Evolutionary conservation across 2,888 invertebrate genomes (phyloP), one percentile per base, ranked within the genome.

Genomic region (Trissolcus japonicus): DNA sequence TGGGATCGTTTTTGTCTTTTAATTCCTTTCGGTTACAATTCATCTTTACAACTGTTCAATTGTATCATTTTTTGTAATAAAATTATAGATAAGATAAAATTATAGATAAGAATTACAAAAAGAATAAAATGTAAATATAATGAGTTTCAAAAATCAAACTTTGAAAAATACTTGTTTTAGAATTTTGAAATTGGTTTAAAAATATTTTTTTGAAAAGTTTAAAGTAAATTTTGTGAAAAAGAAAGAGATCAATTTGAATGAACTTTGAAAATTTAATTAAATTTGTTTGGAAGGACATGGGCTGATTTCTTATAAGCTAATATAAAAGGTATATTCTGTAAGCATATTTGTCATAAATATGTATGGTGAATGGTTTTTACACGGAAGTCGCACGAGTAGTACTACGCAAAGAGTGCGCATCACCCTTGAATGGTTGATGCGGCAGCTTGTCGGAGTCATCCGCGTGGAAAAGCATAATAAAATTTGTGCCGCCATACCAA

Each of bases 391-490:
- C 55, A 65, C 60, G 60, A 68, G 59, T 16, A 40, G 53, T 62
- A 59, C 57, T 35, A 35, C 35, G 29, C 29, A 7, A 35, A 35
- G 35, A 35, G 35, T 35, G 35, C 7, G 9, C 11, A 35, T 35
- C 35, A 65, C 55, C 63, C 50, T 68, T 79, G 79, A 79, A 69
- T 81, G 67, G 68, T 79, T 74, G 74, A 74, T 79, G 76, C 80
- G 83, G 83, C 83, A 83, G 83, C 81, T 81, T 74, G 81, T 80
- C 82, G 82, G 81, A 82, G 82, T 87, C 85, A 86, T 82, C 81
- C 85, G 82, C 76, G 83, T 81, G 87, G 87, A 88, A 88, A 85
- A 85, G 84, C 84, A 88, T 86, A 88, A 88, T 88, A 87, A 87
- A 88, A 88, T 86, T 87, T 87, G 80, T 83, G 84, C 87, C 87